Base-by-base conservation (phyloP, 1,140 invertebrate genomes). In the Harlomillsia oculata region DNA sequence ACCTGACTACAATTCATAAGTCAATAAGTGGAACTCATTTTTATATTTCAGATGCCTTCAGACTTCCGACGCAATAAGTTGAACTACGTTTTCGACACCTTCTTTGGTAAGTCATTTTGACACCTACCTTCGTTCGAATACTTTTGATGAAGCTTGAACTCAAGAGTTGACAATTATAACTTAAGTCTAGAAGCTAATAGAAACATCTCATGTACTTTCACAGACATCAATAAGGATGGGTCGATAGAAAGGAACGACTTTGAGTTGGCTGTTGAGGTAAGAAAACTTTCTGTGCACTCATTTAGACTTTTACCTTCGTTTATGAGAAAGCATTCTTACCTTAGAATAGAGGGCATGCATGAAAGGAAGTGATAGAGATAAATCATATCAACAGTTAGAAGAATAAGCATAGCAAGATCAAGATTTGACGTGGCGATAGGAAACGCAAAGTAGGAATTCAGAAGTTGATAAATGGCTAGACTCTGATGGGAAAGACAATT, bases 41-140 rank as follows among this genome's bases (percentile, higher is more conserved):
- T n/a, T n/a, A 16, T 44, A 34, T 44, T 58, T n/a, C 48, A 59
- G 54, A 59, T 60, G 45, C 45, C 89, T 69, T 87, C 86, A 39
- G 83, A 85, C 67, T 89, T 89, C 73, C 82, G 86, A 69, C 83
- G 85, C 72, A 88, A 87, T 79, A 91, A 91, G 75, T 78, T 89
- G 9, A 76, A 88, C 56, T 88, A 88, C 71, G 83, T 89, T 53
- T 91, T 89, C 76, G 83, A 87, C 72, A 84, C 87, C 41, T 89
- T 89, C 73, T 89, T 89, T 65, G 87, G 83, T 85, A 70, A 81
- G 80, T 80, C 50, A 25, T 37, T 5, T 16, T 32, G 16, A 21
- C 18, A 28, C 9, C n/a, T n/a, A n/a, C 8, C n/a, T 34, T 34
- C 32, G 32, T 34, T 8, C 8, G n/a, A 34, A 34, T 8, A 34